These are phyloP conservation scores for Euleptes europaea DNA, from an alignment of 2,113 vertebrate genomes.

Conservation along the genomic window DNA sequence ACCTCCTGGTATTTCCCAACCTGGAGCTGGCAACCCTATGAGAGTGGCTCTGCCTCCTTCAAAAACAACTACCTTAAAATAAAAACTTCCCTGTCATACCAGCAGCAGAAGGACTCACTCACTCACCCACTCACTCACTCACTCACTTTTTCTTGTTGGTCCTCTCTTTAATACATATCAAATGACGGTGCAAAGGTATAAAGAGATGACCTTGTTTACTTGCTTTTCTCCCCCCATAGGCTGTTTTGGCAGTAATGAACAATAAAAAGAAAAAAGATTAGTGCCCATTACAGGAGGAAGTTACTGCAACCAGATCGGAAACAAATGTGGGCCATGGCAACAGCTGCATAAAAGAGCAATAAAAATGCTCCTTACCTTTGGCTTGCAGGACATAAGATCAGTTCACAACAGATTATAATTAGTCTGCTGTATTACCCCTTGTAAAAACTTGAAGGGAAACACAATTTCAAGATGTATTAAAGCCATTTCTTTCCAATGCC, in stretches of 20 bases:
- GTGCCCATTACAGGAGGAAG: constrained; percentile 16
- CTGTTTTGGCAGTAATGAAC: constrained; percentile 23
- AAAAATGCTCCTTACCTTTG: constrained; percentile 55
- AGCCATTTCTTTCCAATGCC: constrained; percentile 57
- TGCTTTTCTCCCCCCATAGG: accelerated
- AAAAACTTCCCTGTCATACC: constrained; percentile 46
- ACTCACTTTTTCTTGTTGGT: background rate
- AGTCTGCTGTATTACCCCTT: constrained; percentile 46
- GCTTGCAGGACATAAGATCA: constrained; percentile 50
- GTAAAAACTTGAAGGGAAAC: constrained; percentile 60
- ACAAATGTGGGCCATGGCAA: constrained; percentile 45
- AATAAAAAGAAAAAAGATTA: constrained; percentile 24
- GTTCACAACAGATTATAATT: constrained; percentile 62
- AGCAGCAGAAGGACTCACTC: constrained; percentile 45
- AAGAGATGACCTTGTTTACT: background rate
- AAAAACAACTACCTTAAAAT: constrained; percentile 34
- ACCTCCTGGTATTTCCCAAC: too few species aligned
- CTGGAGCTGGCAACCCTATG: too few species aligned
- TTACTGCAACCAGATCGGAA: constrained; percentile 48
- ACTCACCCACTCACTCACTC: background rate
- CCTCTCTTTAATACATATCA: background rate
- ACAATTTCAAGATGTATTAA: constrained; percentile 63
- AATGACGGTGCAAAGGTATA: background rate
- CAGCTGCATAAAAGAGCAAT: constrained; percentile 58
- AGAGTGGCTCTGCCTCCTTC: background rate